Evolutionary conservation across 2,797 vertebrate species (phyloP).

Genomic region (Ceryle rudis): DNA sequence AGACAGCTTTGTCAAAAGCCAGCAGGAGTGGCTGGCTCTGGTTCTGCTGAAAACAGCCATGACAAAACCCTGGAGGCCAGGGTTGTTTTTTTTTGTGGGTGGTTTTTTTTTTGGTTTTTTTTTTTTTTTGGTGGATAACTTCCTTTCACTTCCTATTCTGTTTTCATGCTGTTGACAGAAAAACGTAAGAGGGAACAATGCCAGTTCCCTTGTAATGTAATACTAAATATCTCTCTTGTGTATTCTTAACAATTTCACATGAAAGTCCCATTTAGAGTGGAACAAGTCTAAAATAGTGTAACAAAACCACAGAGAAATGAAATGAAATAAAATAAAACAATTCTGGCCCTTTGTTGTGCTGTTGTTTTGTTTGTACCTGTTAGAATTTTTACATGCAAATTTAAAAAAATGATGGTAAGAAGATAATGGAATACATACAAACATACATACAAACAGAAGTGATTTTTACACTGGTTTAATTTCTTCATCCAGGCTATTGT

Average conservation of each 20-base stretch:
- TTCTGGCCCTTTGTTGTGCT: not conserved
- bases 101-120: not conserved
- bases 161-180: not conserved
- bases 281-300: not conserved
- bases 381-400: not conserved
- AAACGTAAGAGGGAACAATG: not conserved
- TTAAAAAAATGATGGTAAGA: not conserved
- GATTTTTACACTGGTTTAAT: not conserved
- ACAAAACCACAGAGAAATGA: not conserved
- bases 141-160: conserved; percentile 6
- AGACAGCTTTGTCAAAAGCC: not conserved
- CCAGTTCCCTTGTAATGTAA: not conserved
- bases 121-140: not conserved
- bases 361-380: not conserved
- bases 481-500: conserved; percentile 87
- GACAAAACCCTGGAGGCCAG: not conserved
- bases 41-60: not conserved
- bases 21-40: not conserved
- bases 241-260: not conserved
- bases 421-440: not conserved
- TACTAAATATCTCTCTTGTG: not conserved
- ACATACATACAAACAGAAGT: not conserved
- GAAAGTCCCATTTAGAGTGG: not conserved
- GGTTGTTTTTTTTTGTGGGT: not conserved
- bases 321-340: not conserved